Percentiles rank a stretch among this genome's conserved stretches.
Evolutionary conservation across 2,888 invertebrate genomes (phyloP).

Genomic region (Drosophila antonietae): DNA sequence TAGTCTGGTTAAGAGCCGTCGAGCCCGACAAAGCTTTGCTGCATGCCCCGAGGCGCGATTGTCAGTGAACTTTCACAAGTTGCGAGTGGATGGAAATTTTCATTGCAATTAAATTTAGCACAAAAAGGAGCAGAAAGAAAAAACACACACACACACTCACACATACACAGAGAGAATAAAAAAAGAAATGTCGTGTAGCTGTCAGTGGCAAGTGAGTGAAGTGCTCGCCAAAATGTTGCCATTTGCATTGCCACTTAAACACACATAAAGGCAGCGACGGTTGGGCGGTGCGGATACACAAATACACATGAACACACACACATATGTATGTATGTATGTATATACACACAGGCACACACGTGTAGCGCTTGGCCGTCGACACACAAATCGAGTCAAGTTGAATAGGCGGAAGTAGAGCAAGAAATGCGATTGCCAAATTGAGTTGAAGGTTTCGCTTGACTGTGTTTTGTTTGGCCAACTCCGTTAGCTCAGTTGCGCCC

Average conservation of each 20-base stretch:
- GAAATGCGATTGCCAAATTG: slow-evolving; percentile 81
- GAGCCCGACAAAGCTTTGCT: slow-evolving; percentile 4
- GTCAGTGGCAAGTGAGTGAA: slow-evolving; percentile 65
- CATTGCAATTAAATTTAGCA: slow-evolving; percentile 77
- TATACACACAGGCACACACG: slow-evolving; percentile 11
- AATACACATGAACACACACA: background rate
- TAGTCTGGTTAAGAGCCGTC: slow-evolving; percentile 6
- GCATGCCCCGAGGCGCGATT: slow-evolving; percentile 40
- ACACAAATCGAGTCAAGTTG: slow-evolving; percentile 81
- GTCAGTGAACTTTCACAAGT: slow-evolving; percentile 62
- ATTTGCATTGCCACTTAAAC: slow-evolving; percentile 81
- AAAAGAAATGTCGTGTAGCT: slow-evolving; percentile 67
- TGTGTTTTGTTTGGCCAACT: slow-evolving; percentile 81
- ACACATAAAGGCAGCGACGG: slow-evolving; percentile 67
- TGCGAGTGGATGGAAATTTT: slow-evolving; percentile 71
- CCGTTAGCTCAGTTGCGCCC: slow-evolving; percentile 60
- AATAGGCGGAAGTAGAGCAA: slow-evolving; percentile 81
- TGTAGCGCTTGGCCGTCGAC: slow-evolving; percentile 52
- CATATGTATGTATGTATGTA: background rate
- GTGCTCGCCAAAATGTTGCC: slow-evolving; percentile 76
- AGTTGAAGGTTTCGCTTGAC: slow-evolving; percentile 80
- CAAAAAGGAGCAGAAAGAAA: slow-evolving; percentile 52
- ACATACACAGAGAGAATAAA: slow-evolving; percentile 17
- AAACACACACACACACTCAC: background rate
- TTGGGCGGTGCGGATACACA: slow-evolving; percentile 21